Evolutionary conservation across 2,888 invertebrate species (phyloP).

Genomic region (Stramonita haemastoma): DNA sequence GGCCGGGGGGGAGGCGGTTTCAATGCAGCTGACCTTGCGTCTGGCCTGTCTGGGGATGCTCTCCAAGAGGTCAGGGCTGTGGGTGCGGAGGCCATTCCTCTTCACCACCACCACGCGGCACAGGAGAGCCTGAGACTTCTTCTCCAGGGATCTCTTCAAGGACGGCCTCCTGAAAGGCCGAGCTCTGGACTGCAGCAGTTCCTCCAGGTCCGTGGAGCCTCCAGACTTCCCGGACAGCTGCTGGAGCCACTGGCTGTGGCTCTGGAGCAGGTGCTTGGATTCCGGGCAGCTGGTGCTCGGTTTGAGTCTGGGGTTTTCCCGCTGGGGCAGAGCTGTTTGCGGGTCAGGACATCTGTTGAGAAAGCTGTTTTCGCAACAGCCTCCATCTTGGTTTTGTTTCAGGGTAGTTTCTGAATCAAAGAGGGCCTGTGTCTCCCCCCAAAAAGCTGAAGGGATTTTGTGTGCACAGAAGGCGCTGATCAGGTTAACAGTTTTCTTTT

Average conservation of each 20-base stretch:
- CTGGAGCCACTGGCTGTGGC: slow-evolving; percentile 1
- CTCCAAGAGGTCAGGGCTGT: background rate
- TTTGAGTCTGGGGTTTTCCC: background rate
- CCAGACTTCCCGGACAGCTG: background rate
- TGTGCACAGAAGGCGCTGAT: too few species aligned
- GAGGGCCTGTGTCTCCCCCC: background rate
- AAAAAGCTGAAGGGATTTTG: background rate
- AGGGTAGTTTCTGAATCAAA: too few species aligned
- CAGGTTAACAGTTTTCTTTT: too few species aligned
- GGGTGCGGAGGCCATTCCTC: background rate
- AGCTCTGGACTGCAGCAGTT: background rate
- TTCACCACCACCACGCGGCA: background rate
- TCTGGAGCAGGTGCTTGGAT: background rate
- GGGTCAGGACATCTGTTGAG: background rate
- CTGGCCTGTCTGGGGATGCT: background rate
- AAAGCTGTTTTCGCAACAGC: background rate
- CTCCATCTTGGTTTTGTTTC: too few species aligned
- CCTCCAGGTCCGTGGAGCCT: background rate
- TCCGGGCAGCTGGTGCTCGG: background rate
- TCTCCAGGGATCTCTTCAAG: background rate
- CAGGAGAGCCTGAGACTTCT: background rate
- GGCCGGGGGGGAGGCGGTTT: background rate
- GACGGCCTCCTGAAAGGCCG: slow-evolving; percentile 2
- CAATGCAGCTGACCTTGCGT: background rate
- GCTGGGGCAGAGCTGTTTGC: background rate